Base-by-base conservation (phyloP, 2,888 invertebrate species). In the Ormyrus rosae region DNA sequence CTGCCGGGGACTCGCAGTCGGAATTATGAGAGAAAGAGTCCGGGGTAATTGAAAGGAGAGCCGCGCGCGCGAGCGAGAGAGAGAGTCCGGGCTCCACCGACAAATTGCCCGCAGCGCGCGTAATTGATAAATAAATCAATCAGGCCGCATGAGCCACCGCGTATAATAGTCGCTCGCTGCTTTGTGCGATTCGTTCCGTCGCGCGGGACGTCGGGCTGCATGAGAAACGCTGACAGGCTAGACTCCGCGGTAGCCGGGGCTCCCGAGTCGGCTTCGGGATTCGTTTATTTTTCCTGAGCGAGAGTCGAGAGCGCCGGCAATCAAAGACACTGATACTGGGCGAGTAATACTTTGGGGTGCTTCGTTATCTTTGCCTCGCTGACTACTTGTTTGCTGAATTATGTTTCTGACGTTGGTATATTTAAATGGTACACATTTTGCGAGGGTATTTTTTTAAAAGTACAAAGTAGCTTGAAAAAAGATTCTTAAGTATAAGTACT, bases 11-110 rank as follows among this genome's bases (percentile, higher is more conserved):
- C 34, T 34, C 34, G 34, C 34, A 34, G 34, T 34, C 34, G 78
- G 85, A 86, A 85, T 87, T 86, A 86, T 85, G 34, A 56, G 45
- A 50, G 19, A 10, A 83, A 82, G 84, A 84, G 85, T 84, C 83
- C 84, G 92, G 92, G 91, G 87, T 91, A 84, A 91, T 92, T 84
- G 92, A 91, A 46, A 87, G 90, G 85, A 86, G 91, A 34, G 34
- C 34, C 34, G 34, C 34, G 2, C 34, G 34, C 34, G 34, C 2
- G 34, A 2, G 34, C 1, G 34, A 3, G 34, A 34, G 34, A 81
- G 87, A 46, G 61, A 61, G 68, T 5, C 34, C 19, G 56, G 83
- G 84, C 87, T 85, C 85, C 85, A 86, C 85, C n/a, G 85, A 82
- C 83, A 85, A 87, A 87, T 86, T 87, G 85, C 85, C 82, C 80